Evolutionary conservation across 2,113 vertebrate genomes (phyloP), one percentile per base, ranked within the genome.

Genomic region (Abramis brama): DNA sequence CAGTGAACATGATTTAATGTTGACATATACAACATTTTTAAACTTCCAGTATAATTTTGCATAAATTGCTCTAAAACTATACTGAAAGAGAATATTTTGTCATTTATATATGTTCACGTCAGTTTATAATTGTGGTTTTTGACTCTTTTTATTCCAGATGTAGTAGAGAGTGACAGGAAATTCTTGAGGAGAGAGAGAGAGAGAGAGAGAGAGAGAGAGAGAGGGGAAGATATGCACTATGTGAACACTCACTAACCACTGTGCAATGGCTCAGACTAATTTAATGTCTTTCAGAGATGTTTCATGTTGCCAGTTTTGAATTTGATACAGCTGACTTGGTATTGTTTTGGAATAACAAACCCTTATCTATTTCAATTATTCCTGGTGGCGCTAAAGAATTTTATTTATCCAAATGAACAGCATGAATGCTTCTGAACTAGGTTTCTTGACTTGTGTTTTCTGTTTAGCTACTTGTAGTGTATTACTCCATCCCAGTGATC

Each of bases 401-500:
- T 0, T 57, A 36, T 78, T 78, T 78, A 78, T 78, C 27, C 17
- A 13, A 79, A 60, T 25, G 3, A 79, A 36, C 30, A 39, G 55
- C 76, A 59, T 36, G 19, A 60, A 36, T n/a, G 50, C 55, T 60
- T 79, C 33, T 25, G 33, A 78, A 78, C 27, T 77, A 55, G 15
- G 45, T 55, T 78, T 78, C 25, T 52, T 57, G 13, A 30, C 9
- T 78, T 21, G 9, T 30, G 50, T 55, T 57, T 74, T 47, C 23
- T 45, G 71, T 78, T 78, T 79, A 59, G 30, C 76, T n/a, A 43
- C 0, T 7, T 43, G 19, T 60, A 15, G 21, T 3, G 87, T 76
- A 88, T 89, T 85, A 88, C 82, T 74, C 89, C 80, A 84, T 27
- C 25, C 5, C 82, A 71, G 50, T 86, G 84, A 91, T 91, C 90